These are phyloP conservation scores for Hemiscyllium ocellatum DNA, from an alignment of 2,113 vertebrate species.

Conservation along the genomic window DNA sequence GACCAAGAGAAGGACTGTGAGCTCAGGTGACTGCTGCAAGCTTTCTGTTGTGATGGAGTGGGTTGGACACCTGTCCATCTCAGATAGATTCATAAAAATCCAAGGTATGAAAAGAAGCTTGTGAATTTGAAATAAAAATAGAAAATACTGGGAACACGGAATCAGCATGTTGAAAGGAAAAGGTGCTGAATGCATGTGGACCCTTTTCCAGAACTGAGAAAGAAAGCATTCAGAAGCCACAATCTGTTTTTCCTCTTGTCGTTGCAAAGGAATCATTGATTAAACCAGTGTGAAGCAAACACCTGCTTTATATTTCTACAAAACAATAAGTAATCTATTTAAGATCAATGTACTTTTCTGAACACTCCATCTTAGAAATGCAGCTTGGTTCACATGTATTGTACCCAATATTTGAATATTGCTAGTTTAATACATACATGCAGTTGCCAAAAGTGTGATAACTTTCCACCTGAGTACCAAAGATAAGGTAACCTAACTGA, in stretches of 20 bases:
- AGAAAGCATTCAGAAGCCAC: background rate
- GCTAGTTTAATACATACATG: constrained; percentile 52
- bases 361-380: background rate
- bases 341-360: background rate
- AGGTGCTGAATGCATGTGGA: background rate
- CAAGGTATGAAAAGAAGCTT: background rate
- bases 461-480: constrained; percentile 56
- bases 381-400: background rate
- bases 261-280: background rate
- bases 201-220: background rate
- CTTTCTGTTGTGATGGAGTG: background rate
- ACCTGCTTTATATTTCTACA: background rate
- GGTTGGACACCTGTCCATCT: background rate
- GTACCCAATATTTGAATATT: background rate
- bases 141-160: background rate
- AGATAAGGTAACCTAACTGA: constrained; percentile 57
- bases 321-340: background rate
- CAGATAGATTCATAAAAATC: background rate
- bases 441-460: constrained; percentile 61
- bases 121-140: background rate
- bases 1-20: background rate
- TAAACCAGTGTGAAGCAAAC: background rate
- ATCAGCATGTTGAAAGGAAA: background rate
- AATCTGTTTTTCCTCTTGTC: background rate
- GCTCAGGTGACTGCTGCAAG: background rate